A percentile compares a stretch with the other conserved stretches of the same genome.
These are phyloP conservation scores for Ptychadena robeensis DNA, from an alignment of 2,797 vertebrate genomes.

Conservation along the genomic window DNA sequence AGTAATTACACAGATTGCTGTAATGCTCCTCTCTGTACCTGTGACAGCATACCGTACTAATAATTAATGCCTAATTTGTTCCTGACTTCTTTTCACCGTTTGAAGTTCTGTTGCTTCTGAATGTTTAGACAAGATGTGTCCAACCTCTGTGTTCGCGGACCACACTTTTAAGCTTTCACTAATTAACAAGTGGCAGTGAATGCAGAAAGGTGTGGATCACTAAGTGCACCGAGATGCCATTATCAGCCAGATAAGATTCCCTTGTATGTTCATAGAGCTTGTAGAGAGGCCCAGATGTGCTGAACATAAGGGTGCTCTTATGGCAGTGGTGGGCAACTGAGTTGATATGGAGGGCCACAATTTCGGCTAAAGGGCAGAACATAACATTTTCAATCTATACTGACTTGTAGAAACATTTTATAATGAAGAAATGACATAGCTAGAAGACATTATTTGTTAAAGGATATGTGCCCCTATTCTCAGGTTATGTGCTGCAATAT, in stretches of 20 bases:
- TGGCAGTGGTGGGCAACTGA: too few relatives aligned
- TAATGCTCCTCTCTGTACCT: not conserved
- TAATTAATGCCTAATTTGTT: not conserved
- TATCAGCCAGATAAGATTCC: not conserved
- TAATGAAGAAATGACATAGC: too few relatives aligned
- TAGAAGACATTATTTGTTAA: too few relatives aligned
- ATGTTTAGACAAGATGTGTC: not conserved
- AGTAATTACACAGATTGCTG: not conserved
- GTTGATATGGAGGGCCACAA: too few relatives aligned
- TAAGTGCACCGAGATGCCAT: not conserved
- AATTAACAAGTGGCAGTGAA: not conserved
- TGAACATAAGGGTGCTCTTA: too few relatives aligned
- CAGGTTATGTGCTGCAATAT: too few relatives aligned
- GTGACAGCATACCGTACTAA: not conserved
- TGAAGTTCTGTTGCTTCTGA: conserved; percentile 30
- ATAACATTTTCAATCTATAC: too few relatives aligned
- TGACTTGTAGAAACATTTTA: too few relatives aligned
- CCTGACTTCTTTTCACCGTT: conserved; percentile 24
- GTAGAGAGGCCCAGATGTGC: not conserved
- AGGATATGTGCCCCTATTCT: too few relatives aligned
- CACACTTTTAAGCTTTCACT: not conserved
- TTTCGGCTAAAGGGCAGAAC: too few relatives aligned
- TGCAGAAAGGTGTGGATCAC: not conserved
- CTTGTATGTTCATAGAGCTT: not conserved
- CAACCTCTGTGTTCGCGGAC: not conserved